Evolutionary conservation across 2,888 invertebrate genomes (phyloP).

Genomic region (Gastrophysa polygoni): DNA sequence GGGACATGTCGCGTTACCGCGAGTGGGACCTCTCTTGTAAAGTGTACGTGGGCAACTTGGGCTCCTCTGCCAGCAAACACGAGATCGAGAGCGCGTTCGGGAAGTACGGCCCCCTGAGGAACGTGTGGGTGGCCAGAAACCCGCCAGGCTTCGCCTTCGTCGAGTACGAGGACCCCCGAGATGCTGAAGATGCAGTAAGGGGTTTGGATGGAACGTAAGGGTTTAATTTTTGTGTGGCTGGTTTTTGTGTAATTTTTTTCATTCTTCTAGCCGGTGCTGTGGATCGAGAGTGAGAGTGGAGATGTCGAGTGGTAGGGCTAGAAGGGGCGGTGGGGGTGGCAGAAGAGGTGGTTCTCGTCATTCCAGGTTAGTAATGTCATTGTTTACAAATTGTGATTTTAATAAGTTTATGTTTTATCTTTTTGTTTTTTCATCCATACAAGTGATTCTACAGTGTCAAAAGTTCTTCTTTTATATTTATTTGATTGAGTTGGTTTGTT

Average conservation of each 20-base stretch:
- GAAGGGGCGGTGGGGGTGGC: constrained; percentile 63
- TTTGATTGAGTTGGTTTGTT: too few species aligned
- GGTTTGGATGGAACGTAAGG: constrained; percentile 54
- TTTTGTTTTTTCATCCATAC: too few species aligned
- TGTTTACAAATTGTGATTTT: neutral
- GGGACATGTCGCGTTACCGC: constrained; percentile 71
- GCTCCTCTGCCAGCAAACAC: constrained; percentile 88
- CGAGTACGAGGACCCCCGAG: constrained; percentile 90
- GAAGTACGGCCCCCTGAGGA: constrained; percentile 88
- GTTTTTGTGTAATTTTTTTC: too few species aligned
- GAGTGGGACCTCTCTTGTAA: constrained; percentile 91
- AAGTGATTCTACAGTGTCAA: too few species aligned
- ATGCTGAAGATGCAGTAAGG: constrained; percentile 89
- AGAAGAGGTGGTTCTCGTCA: constrained; percentile 54
- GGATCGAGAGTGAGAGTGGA: constrained; percentile 89
- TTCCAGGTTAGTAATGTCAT: constrained; percentile 49
- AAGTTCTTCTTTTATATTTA: too few species aligned
- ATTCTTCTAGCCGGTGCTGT: constrained; percentile 80
- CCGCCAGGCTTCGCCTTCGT: constrained; percentile 96
- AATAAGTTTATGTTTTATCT: neutral
- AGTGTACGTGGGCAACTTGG: constrained; percentile 95
- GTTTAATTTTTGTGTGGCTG: neutral
- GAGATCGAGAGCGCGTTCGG: constrained; percentile 93
- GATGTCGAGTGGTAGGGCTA: constrained; percentile 88
- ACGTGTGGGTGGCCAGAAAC: constrained; percentile 98